Evolutionary conservation across 2,113 vertebrate genomes (phyloP).

Genomic region (Microtus oregoni): DNA sequence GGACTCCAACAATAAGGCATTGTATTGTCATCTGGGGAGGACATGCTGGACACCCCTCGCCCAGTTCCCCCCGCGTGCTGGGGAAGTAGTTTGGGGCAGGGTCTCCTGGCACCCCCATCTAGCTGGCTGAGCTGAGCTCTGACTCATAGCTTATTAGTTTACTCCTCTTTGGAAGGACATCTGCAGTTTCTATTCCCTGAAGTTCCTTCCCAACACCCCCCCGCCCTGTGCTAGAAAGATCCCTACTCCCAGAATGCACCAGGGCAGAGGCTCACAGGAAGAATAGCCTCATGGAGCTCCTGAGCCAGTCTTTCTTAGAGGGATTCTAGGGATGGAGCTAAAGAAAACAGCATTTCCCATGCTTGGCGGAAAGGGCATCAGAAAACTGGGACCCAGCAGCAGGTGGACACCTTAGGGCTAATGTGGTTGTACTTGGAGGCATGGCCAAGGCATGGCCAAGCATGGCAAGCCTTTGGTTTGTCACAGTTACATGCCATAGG

Average conservation of each 20-base stretch:
- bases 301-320: not conserved
- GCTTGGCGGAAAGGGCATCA: not conserved
- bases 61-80: not conserved
- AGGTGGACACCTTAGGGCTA: not conserved
- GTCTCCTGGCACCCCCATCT: not conserved
- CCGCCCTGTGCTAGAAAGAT: slow-evolving; percentile 63
- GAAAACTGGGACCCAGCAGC: not conserved
- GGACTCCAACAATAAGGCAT: not conserved
- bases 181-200: not conserved
- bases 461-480: rapidly evolving
- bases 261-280: not conserved
- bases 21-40: not conserved
- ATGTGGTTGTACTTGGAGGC: rapidly evolving
- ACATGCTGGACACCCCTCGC: not conserved
- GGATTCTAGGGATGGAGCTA: not conserved
- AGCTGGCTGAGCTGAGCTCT: not conserved
- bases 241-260: not conserved
- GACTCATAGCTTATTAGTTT: slow-evolving; percentile 53
- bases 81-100: not conserved
- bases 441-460: not conserved
- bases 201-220: slow-evolving; percentile 60
- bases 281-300: too few species aligned
- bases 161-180: not conserved
- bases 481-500: not conserved
- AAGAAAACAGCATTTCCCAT: not conserved